These are phyloP conservation scores for Callaeas wilsoni DNA, from an alignment of 2,113 vertebrate species.

Conservation along the genomic window DNA sequence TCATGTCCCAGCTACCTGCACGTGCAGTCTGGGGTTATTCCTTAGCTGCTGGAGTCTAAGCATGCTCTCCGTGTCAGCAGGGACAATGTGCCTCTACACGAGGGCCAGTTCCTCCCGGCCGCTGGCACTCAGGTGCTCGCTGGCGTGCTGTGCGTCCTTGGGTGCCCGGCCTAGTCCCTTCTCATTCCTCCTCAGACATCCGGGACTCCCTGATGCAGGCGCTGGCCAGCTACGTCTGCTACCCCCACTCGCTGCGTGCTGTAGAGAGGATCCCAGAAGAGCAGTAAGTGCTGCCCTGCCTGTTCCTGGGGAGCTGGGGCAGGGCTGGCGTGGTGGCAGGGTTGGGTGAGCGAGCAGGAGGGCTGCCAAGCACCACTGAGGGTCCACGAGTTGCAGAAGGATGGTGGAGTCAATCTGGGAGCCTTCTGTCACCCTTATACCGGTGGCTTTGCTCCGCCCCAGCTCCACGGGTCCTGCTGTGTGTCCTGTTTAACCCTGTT, in stretches of 20 bases:
- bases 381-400: neutral
- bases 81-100: neutral
- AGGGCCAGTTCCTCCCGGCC: neutral
- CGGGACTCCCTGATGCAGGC: slow-evolving; percentile 99
- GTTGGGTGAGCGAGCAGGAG: neutral
- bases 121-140: neutral
- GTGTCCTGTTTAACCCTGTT: neutral
- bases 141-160: neutral
- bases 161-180: neutral
- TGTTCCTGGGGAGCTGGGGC: neutral
- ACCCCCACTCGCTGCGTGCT: slow-evolving; percentile 92
- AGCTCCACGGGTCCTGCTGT: neutral
- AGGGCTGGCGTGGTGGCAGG: neutral
- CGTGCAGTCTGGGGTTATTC: neutral
- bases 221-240: slow-evolving; percentile 96
- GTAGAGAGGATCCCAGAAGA: slow-evolving; percentile 95
- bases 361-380: neutral
- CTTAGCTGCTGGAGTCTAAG: neutral
- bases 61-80: neutral
- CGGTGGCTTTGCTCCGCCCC: neutral
- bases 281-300: slow-evolving; percentile 82
- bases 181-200: slow-evolving; percentile 80
- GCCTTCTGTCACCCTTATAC: neutral
- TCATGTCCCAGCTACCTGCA: neutral
- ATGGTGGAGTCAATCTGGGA: neutral